Percentiles rank a stretch among this genome's conserved stretches.
Evolutionary conservation across 2,797 vertebrate genomes (phyloP).

Genomic region (Cygnus olor): DNA sequence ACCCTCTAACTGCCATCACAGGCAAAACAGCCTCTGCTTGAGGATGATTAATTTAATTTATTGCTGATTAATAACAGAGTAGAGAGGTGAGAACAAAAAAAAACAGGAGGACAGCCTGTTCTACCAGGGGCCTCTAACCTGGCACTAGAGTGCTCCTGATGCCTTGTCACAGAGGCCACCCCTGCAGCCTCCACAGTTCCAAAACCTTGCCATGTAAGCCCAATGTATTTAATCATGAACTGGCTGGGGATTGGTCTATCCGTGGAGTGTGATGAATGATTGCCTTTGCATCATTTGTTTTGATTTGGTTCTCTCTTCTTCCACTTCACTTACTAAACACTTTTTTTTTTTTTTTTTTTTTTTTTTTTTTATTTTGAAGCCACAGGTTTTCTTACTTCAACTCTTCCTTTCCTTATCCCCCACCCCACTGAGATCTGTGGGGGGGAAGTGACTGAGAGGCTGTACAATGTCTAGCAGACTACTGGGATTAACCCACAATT

Average conservation of each 20-base stretch:
- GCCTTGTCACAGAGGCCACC: no score
- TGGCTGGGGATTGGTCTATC: fast-evolving
- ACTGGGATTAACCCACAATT: not conserved
- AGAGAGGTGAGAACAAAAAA: no score
- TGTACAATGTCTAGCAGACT: not conserved
- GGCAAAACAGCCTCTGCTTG: no score
- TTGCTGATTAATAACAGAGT: no score
- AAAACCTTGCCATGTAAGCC: no score
- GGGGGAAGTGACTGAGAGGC: fast-evolving
- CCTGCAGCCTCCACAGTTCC: no score
- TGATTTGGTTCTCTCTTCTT: not conserved
- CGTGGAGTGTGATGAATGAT: not conserved
- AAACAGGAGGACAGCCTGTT: not conserved
- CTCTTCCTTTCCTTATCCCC: not conserved
- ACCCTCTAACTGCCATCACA: no score
- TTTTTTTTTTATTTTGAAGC: not conserved
- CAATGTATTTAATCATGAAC: not conserved
- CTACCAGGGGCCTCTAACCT: not conserved
- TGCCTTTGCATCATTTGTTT: fast-evolving
- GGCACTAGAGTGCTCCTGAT: no score
- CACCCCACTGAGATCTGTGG: no score
- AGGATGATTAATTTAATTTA: no score
- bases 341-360: not conserved
- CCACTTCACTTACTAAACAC: not conserved
- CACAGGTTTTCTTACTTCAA: not conserved